Percentiles rank a stretch among this genome's conserved stretches.
Evolutionary conservation across 1,140 invertebrate species (phyloP).

Genomic region (Zophobas morio): DNA sequence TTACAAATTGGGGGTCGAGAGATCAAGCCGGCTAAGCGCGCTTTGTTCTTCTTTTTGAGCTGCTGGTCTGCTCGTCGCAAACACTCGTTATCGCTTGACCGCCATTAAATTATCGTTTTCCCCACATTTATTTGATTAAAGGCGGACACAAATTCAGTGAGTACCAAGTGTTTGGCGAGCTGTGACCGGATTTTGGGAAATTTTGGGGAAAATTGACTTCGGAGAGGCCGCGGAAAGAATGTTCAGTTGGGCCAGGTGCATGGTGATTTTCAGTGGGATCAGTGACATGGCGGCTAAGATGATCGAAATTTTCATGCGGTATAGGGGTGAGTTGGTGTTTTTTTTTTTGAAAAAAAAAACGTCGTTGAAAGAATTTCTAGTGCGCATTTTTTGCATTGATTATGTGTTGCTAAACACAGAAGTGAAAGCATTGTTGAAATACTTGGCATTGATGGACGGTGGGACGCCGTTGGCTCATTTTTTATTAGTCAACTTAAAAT

Average conservation of each 20-base stretch:
- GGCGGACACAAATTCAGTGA: background rate
- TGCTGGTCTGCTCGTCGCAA: background rate
- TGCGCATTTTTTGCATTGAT: no score
- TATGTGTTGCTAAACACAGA: no score
- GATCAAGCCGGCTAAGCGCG: background rate
- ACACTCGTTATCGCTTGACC: constrained; percentile 9
- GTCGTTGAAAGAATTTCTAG: no score
- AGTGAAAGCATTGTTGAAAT: no score
- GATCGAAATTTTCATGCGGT: constrained; percentile 26
- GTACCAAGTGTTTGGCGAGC: background rate
- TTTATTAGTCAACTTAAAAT: no score
- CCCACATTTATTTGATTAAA: background rate
- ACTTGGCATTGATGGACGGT: no score
- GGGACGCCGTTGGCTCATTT: no score
- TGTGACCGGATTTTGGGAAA: background rate
- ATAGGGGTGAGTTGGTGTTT: constrained; percentile 9
- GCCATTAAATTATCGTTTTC: constrained; percentile 11
- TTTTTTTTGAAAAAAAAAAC: no score
- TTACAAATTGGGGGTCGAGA: constrained; percentile 11
- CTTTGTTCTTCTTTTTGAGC: constrained; percentile 1
- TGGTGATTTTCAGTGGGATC: constrained; percentile 34
- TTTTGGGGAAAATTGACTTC: background rate
- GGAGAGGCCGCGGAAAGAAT: background rate
- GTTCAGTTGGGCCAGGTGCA: constrained; percentile 26
- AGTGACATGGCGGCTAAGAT: constrained; percentile 36